Conservation (phyloP, 2,113 vertebrate genomes). For the Aphyosemion australe region DNA sequence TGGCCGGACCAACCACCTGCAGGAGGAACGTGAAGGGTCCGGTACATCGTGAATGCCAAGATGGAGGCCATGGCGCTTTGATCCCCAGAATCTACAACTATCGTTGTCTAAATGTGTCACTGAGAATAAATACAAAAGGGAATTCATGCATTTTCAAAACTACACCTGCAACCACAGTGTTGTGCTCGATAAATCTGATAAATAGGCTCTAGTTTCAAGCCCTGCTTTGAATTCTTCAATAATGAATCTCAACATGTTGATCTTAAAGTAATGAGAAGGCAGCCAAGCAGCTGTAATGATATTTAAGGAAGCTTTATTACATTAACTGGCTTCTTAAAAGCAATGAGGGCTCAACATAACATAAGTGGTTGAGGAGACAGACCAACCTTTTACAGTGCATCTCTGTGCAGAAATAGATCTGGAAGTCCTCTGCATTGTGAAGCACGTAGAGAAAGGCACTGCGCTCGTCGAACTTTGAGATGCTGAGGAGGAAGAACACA, state of each 20-base stretch:
- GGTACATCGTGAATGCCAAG: no score
- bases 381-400: constrained; percentile 94
- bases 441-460: constrained; percentile 97
- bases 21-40: no score
- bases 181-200: background rate
- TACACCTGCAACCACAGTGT: background rate
- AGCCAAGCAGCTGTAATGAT: background rate
- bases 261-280: background rate
- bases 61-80: no score
- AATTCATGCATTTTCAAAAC: no score
- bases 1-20: no score
- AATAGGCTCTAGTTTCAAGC: background rate
- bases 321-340: background rate
- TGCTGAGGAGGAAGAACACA: constrained; percentile 75
- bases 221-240: background rate
- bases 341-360: background rate
- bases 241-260: background rate
- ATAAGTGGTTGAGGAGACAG: background rate
- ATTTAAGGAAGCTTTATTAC: background rate
- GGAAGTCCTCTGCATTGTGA: constrained; percentile 97
- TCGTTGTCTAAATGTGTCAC: no score
- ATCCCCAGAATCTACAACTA: no score
- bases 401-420: constrained; percentile 98
- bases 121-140: no score
- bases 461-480: constrained; percentile 97